These are phyloP conservation scores for Australoheros facetus DNA, from an alignment of 2,797 vertebrate genomes.

Conservation along the genomic window DNA sequence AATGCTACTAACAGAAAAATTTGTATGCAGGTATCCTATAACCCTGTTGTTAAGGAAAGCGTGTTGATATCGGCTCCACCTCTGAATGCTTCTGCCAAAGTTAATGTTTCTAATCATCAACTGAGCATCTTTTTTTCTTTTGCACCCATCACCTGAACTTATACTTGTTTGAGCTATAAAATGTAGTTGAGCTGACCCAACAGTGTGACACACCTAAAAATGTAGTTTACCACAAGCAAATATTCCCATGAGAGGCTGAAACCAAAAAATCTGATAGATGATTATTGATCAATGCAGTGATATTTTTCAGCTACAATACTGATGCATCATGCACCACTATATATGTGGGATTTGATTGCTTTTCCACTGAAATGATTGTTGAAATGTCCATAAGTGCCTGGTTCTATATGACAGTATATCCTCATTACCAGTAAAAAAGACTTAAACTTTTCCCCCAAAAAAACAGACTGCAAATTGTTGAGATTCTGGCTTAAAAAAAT, in stretches of 20 bases:
- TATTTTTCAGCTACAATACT: not conserved
- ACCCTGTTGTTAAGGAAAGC: not conserved
- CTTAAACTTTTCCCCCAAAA: no score
- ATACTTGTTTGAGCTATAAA: not conserved
- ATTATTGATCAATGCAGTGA: no score
- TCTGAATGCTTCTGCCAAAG: no score
- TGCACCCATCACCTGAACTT: not conserved
- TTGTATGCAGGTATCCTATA: not conserved
- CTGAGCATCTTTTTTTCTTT: no score
- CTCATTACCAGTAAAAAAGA: no score
- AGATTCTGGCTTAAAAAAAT: no score
- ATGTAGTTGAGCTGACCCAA: not conserved
- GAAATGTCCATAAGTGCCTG: not conserved
- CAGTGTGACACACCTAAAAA: not conserved
- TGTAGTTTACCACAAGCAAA: not conserved
- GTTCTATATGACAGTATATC: no score
- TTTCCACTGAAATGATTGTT: not conserved
- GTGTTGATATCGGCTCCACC: no score
- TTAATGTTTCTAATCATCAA: no score
- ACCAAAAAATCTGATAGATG: fast-evolving
- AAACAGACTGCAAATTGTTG: no score
- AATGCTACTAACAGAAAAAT: fast-evolving
- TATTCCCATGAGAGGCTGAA: not conserved
- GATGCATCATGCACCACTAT: no score
- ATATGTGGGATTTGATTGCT: not conserved